phyloP scores from a whole-genome alignment of 2,888 invertebrate species.

The Cheilosia variabilis region DNA sequence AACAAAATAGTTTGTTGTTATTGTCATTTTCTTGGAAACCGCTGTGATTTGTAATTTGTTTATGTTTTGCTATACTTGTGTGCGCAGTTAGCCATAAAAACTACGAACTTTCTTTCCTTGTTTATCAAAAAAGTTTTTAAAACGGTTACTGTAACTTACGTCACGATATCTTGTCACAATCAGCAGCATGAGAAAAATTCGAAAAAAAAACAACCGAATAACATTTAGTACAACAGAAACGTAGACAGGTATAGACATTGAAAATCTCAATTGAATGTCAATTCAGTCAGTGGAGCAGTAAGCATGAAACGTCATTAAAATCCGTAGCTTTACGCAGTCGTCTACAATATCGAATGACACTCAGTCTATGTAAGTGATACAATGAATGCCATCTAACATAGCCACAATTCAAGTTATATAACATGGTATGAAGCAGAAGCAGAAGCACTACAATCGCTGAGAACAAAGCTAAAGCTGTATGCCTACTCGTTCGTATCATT shows the following conservation, averaged over 20 bases:
- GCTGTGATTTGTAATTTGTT: conserved; percentile 23
- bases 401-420: neutral
- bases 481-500: neutral
- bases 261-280: conserved; percentile 35
- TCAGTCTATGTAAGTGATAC: neutral
- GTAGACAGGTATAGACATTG: conserved; percentile 8
- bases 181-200: neutral
- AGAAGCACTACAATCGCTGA: neutral
- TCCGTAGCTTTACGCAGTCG: neutral
- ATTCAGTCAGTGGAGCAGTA: conserved; percentile 13
- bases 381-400: conserved; percentile 6
- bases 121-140: conserved; percentile 7
- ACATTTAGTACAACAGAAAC: conserved; percentile 16
- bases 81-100: conserved; percentile 15
- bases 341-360: conserved; percentile 6
- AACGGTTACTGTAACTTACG: neutral
- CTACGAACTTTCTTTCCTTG: conserved; percentile 31
- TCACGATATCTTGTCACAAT: neutral
- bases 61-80: conserved; percentile 3
- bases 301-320: conserved; percentile 19
- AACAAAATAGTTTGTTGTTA: conserved; percentile 14
- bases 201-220: neutral
- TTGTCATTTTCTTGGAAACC: conserved; percentile 7
- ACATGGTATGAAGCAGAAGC: neutral
- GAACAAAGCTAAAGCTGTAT: conserved; percentile 6